Evolutionary conservation across 2,797 vertebrate genomes (phyloP).

Genomic region (Pagetopsis macropterus): DNA sequence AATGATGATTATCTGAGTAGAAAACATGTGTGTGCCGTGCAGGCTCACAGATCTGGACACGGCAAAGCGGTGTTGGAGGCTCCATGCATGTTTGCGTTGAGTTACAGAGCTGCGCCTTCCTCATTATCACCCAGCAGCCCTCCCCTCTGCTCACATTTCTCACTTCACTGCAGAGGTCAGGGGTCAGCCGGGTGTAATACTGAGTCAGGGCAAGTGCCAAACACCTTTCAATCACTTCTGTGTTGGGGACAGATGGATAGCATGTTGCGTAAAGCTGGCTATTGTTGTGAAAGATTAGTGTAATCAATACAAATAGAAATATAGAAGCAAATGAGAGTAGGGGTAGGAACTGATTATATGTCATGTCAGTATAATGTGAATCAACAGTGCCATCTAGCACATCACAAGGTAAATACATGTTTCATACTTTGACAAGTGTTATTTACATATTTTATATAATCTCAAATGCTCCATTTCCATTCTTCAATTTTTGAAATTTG

Average conservation of each 20-base stretch:
- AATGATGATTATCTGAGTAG: neutral
- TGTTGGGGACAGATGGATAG: neutral
- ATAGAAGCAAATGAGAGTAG: no score
- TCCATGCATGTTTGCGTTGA: conserved; percentile 45
- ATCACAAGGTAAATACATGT: conserved; percentile 28
- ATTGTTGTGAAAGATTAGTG: conserved; percentile 5
- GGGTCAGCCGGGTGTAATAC: conserved; percentile 48
- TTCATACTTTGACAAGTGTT: conserved; percentile 24
- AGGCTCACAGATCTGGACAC: neutral
- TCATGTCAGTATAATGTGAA: conserved; percentile 31
- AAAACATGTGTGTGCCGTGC: neutral
- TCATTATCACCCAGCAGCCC: conserved; percentile 65
- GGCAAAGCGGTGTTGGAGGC: conserved; percentile 1
- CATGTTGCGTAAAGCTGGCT: neutral
- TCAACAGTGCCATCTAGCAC: conserved; percentile 58
- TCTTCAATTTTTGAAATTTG: neutral
- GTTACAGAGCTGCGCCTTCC: conserved; percentile 49
- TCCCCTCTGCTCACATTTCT: conserved; percentile 57
- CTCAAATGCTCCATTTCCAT: neutral
- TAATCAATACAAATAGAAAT: neutral
- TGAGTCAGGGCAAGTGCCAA: conserved; percentile 21
- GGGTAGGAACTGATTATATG: no score
- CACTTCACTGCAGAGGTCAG: conserved; percentile 49
- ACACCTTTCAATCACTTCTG: conserved; percentile 33
- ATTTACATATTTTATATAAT: conserved; percentile 3